Conservation (phyloP, 2,113 vertebrate species). For the Carassius gibelio region DNA sequence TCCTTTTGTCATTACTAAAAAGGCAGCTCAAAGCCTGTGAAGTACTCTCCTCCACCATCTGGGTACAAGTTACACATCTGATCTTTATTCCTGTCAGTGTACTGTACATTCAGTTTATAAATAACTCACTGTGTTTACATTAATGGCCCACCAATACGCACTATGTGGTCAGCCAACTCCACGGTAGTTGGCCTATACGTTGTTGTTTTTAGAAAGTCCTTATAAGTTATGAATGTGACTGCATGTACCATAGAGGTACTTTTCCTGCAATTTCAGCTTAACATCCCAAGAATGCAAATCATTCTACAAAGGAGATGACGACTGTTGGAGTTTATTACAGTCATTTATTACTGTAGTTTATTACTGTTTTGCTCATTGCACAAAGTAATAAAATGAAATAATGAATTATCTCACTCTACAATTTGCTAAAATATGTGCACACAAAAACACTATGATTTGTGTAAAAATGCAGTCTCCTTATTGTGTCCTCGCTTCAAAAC, state of each 20-base stretch:
- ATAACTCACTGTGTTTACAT: neutral
- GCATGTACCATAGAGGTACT: neutral
- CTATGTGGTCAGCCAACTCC: neutral
- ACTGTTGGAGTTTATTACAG: neutral
- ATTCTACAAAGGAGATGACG: neutral
- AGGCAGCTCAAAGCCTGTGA: neutral
- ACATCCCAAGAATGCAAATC: neutral
- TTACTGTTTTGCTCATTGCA: neutral
- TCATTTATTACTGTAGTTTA: neutral
- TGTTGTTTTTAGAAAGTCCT: neutral
- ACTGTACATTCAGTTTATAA: neutral
- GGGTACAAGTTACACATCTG: neutral
- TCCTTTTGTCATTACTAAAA: conserved; percentile 12
- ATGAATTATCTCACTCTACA: neutral
- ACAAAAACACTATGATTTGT: neutral
- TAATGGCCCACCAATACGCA: neutral
- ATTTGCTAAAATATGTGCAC: neutral
- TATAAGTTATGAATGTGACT: neutral
- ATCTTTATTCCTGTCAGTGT: neutral
- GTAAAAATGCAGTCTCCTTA: neutral
- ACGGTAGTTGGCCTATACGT: neutral
- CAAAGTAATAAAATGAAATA: neutral
- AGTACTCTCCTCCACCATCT: neutral
- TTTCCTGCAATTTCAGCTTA: neutral
- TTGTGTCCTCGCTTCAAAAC: neutral